A percentile compares a stretch with the other conserved stretches of the same genome.
These are phyloP conservation scores for Argyra leucocephala DNA, from an alignment of 2,888 invertebrate genomes.

Conservation along the genomic window DNA sequence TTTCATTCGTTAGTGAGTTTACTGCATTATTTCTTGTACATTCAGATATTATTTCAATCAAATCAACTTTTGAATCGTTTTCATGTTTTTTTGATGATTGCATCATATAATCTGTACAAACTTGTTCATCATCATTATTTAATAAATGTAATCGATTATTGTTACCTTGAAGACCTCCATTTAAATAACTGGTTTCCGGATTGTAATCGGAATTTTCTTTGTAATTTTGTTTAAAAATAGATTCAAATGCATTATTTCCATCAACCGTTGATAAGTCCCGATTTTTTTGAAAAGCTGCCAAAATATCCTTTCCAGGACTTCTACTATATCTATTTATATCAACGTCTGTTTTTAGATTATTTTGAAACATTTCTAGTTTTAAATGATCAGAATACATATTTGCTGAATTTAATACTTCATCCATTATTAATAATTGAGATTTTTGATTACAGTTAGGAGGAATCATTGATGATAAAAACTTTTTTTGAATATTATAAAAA, in stretches of 20 bases:
- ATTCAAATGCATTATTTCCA: not conserved
- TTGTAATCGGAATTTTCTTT: not conserved
- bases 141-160: not conserved
- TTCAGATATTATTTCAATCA: constrained; percentile 23
- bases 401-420: not conserved
- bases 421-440: constrained; percentile 35
- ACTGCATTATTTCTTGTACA: not conserved
- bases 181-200: not conserved
- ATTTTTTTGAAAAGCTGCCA: not conserved
- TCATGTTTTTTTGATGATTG: not conserved
- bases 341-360: not conserved
- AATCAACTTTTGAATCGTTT: not conserved
- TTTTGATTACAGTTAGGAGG: constrained; percentile 35
- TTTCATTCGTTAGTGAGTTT: constrained; percentile 21
- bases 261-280: not conserved
- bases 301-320: not conserved
- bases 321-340: not conserved
- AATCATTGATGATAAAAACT: constrained; percentile 33
- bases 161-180: not conserved
- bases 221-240: not conserved
- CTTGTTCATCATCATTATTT: not conserved
- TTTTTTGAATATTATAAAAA: constrained; percentile 36
- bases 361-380: not conserved
- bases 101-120: not conserved
- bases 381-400: not conserved